Base-by-base conservation (phyloP, 2,113 vertebrate species). In the Myocastor coypus region DNA sequence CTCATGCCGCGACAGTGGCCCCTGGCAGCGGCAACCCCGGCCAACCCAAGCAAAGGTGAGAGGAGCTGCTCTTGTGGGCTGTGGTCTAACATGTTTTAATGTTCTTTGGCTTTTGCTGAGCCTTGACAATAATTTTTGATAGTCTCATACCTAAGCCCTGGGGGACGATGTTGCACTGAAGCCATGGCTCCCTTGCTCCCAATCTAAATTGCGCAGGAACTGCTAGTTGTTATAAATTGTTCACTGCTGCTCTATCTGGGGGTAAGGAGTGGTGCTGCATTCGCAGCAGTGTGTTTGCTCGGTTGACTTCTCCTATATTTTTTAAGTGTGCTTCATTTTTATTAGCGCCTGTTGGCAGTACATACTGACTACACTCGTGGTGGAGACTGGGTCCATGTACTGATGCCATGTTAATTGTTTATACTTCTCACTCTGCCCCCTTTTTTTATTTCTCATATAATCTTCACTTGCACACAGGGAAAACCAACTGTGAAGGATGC, bases 401-500 rank as follows among this genome's bases (percentile, higher is more conserved):
- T 7, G 50, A 16, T 50, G 0, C 9, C 28, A 30, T 30, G 42
- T 78, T 32, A 30, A 78, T 50, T 8, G 26, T 46, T 17, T 50
- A 30, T 32, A 17, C 42, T 50, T 50, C 3, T 50, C 14, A 30
- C 40, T 7, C 42, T 11, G 46, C 42, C 26, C 14, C 1, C 24
- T 50, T 12, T 13, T 26, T 16, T 14, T 50, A 17, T 50, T 42
- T 71, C 80, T 85, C 16, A 2, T 68, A 66, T 77, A 64, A 16
- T 73, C 46, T 77, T 92, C 81, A 82, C 84, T 69, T 20, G 40
- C 8, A 8, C 1, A 8, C 80, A 1, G n/a, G 13, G 13, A 55
- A 95, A 95, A 91, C 7, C 50, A 73, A 71, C 69, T 92, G 11
- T 87, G 42, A 64, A 94, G 84, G 69, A 78, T 1, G 12, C 75